Percentiles rank a stretch among this genome's conserved stretches.
phyloP scores from a whole-genome alignment of 2,888 invertebrate species.

The Hipparchia sbordonii region DNA sequence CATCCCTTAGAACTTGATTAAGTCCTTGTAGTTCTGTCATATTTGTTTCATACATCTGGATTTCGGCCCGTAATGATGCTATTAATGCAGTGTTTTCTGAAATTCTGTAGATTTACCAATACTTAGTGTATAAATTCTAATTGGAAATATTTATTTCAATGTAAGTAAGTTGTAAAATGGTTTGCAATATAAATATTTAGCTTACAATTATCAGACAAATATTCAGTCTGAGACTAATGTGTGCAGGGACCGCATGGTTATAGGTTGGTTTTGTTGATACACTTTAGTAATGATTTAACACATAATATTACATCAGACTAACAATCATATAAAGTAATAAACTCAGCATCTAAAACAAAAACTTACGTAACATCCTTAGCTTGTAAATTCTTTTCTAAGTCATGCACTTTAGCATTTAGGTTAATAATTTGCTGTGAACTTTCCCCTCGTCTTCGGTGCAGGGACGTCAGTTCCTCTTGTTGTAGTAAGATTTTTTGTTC shows the following conservation, averaged over 20 bases:
- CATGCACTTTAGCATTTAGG: constrained; percentile 92
- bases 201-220: no score
- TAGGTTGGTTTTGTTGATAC: no score
- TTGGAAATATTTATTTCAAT: no score
- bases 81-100: constrained; percentile 86
- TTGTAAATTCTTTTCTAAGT: constrained; percentile 89
- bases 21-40: constrained; percentile 90
- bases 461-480: constrained; percentile 96
- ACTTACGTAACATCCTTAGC: constrained; percentile 87
- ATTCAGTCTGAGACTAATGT: no score
- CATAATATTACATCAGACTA: no score
- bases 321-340: background rate
- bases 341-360: background rate
- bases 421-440: constrained; percentile 97
- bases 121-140: no score
- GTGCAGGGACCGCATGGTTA: no score
- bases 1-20: constrained; percentile 95
- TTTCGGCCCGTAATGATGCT: constrained; percentile 87
- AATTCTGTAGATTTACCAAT: constrained; percentile 74
- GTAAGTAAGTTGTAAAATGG: no score
- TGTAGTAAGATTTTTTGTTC: constrained; percentile 93
- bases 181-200: no score
- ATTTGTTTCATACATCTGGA: constrained; percentile 87
- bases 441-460: constrained; percentile 95
- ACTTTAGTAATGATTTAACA: background rate